Evolutionary conservation across 2,113 vertebrate genomes (phyloP).

Genomic region (Heterocephalus glaber): DNA sequence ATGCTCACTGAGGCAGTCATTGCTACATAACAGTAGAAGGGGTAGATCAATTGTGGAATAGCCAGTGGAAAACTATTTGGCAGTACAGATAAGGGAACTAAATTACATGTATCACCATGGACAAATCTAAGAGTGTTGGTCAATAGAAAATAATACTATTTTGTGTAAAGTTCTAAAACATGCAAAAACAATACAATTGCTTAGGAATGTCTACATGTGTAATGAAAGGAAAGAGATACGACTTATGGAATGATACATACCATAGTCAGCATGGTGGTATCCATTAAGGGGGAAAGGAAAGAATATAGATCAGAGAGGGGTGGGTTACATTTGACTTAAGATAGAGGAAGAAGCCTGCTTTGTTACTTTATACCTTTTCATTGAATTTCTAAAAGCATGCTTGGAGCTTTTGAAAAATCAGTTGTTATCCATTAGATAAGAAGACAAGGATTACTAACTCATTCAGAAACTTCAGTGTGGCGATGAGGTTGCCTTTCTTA

Average conservation of each 20-base stretch:
- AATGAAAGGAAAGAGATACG: background rate
- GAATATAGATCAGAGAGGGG: background rate
- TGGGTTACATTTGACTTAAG: background rate
- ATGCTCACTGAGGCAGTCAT: background rate
- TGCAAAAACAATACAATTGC: background rate
- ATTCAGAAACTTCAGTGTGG: background rate
- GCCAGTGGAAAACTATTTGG: background rate
- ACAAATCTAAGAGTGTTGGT: background rate
- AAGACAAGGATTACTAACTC: background rate
- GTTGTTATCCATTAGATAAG: background rate
- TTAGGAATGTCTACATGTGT: background rate
- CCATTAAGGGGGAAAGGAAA: background rate
- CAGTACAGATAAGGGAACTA: background rate
- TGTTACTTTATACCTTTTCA: background rate
- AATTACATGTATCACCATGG: background rate
- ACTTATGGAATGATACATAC: background rate
- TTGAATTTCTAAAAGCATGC: background rate
- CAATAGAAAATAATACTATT: background rate
- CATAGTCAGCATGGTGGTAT: background rate
- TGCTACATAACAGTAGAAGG: background rate
- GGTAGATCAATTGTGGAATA: background rate
- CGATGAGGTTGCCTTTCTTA: background rate
- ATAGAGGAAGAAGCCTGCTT: background rate
- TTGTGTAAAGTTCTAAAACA: background rate
- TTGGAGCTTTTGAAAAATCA: background rate